Evolutionary conservation across 2,888 invertebrate species (phyloP), one percentile per base, ranked within the genome.

Genomic region (Drosophila setosimentum): DNA sequence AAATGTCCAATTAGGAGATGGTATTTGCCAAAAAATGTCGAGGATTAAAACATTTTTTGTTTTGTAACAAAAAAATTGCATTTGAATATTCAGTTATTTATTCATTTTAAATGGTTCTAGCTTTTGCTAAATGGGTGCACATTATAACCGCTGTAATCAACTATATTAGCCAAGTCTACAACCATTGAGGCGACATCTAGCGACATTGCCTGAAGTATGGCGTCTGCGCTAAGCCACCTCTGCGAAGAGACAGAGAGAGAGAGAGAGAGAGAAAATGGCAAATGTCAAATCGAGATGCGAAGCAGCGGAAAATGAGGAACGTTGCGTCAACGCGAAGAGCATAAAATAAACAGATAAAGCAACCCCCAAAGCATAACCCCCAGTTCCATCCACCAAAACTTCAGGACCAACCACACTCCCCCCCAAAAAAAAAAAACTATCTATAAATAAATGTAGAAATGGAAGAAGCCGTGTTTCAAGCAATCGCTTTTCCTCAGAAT

Each of bases 251-350:
- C n/a, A n/a, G 48, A 24, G 18, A 35, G 6, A 35, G 27, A 24
- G 24, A 16, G 48, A 33, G 16, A 53, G 32, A 21, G 13, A 62
- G 73, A 27, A 27, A 27, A 27, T 27, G 8, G 50, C 60, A 89
- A 84, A 79, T 85, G 90, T 85, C 80, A 90, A 90, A 80, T 57
- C 65, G 87, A 64, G 85, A 75, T 53, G 74, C 69, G 72, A 88
- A 75, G 55, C 68, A 69, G 78, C 33, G 57, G 54, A 53, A 51
- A 62, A 73, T 79, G 62, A 16, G 32, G 33, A 57, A 80, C 21
- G 29, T 63, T 40, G 71, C 32, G 50, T 63, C 65, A 67, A 55
- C 30, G 45, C 37, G 62, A 69, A 76, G 85, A 88, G 90, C 68
- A 73, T 58, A 68, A 74, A 73, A 80, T 73, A 82, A 83, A 86